Base-by-base conservation (phyloP, 2,113 vertebrate genomes). In the Sakesphorus luctuosus region DNA sequence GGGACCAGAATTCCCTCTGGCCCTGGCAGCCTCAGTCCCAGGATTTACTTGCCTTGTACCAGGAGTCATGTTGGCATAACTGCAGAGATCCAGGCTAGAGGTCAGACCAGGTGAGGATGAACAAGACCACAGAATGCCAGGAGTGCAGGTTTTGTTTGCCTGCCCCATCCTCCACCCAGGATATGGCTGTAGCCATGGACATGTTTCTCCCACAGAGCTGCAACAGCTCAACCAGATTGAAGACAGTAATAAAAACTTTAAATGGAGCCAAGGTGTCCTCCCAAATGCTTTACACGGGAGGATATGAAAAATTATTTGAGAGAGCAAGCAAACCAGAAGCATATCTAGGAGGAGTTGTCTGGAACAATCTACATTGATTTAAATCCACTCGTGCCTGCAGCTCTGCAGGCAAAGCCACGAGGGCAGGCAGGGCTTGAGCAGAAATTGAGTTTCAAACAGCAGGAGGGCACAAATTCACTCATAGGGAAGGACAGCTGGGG, bases 191-290 rank as follows among this genome's bases (percentile, higher is more conserved):
- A 21, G 21, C 71, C 4, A 0, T 24, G 25, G 55, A 76, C 59
- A 65, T 0, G 0, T 44, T 74, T 47, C 74, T 92, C 68, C 63
- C 78, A 55, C 53, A 61, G 49, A 92, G 20, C 78, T 77, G 59
- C 50, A 87, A 44, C 38, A 90, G 53, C 74, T 87, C 9, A 1
- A 31, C 36, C 55, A 81, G 74, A 81, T 55, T 80, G 52, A 84
- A 56, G 68, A 52, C n/a, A 35, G 67, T 61, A 52, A 86, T 68
- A 87, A 94, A 93, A 89, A 23, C 63, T 56, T 77, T 61, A 87
- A 92, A 71, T 18, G 46, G 59, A 86, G 55, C 87, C 66, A 56
- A 76, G 46, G 68, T 21, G 35, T 58, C 81, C 73, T 89, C 95
- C 72, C 80, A 56, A 89, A 80, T 20, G 26, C 35, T 84, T 91